Percentiles rank a stretch among this genome's conserved stretches.
Evolutionary conservation across 2,113 vertebrate genomes (phyloP).

Genomic region (Platichthys flesus): DNA sequence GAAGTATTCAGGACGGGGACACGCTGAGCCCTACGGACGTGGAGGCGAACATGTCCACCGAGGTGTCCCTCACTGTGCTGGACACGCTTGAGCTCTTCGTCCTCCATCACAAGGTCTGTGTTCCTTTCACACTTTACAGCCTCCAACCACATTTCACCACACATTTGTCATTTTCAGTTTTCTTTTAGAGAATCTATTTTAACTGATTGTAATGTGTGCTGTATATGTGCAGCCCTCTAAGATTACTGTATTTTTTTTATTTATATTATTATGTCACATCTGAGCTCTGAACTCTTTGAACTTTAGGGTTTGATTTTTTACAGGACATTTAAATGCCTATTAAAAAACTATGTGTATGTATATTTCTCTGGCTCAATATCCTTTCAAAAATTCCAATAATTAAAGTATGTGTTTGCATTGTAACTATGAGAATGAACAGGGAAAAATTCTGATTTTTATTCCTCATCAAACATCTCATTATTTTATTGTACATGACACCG

Average conservation of each 20-base stretch:
- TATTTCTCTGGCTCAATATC: not conserved
- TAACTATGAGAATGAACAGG: too few relatives aligned
- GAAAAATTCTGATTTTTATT: too few relatives aligned
- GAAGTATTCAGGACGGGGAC: slow-evolving; percentile 89
- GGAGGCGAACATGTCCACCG: slow-evolving; percentile 94
- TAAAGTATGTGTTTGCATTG: too few relatives aligned
- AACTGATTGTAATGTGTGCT: not conserved
- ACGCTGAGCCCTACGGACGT: slow-evolving; percentile 90
- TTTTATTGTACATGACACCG: not conserved
- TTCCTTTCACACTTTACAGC: not conserved
- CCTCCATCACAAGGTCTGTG: slow-evolving; percentile 90
- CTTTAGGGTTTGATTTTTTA: too few relatives aligned
- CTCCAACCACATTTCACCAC: not conserved
- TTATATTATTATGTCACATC: not conserved
- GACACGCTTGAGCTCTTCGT: slow-evolving; percentile 94
- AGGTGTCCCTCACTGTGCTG: slow-evolving; percentile 93
- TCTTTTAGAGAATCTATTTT: slow-evolving; percentile 3
- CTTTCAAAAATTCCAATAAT: too few relatives aligned
- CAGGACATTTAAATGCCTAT: too few relatives aligned
- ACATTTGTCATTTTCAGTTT: not conserved
- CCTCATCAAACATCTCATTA: too few relatives aligned
- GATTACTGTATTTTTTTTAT: not conserved
- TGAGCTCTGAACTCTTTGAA: not conserved
- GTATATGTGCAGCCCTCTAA: not conserved
- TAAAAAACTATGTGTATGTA: too few relatives aligned